Percentiles rank a stretch among this genome's conserved stretches.
Evolutionary conservation across 2,888 invertebrate species (phyloP).

Genomic region (Petrolisthes cinctipes): DNA sequence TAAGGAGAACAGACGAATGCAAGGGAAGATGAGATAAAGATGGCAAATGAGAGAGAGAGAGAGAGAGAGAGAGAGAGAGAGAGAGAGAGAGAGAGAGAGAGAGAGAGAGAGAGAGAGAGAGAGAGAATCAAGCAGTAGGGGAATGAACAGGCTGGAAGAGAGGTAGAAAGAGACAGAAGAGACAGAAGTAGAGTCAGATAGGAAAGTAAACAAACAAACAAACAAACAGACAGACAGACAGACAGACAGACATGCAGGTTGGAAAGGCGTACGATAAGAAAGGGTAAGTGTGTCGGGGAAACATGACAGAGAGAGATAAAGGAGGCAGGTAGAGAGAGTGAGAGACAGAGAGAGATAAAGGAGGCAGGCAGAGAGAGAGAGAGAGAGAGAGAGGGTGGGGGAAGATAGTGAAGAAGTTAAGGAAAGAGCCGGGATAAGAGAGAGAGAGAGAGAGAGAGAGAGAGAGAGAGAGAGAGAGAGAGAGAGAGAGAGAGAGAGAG

Average conservation of each 20-base stretch:
- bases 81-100: slow-evolving; percentile 14
- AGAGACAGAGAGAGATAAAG: not conserved
- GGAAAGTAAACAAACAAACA: not conserved
- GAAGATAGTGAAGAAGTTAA: not conserved
- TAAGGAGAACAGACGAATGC: not conserved
- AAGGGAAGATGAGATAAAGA: not conserved
- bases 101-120: slow-evolving; percentile 1
- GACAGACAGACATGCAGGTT: not conserved
- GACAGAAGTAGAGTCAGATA: not conserved
- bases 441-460: not conserved
- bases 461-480: not conserved
- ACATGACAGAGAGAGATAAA: too few relatives aligned
- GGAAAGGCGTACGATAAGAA: not conserved
- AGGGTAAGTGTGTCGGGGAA: not conserved
- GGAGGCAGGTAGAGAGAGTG: not conserved
- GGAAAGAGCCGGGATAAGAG: too few relatives aligned
- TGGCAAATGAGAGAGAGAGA: not conserved
- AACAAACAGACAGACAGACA: not conserved
- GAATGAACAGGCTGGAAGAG: not conserved
- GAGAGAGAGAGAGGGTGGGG: slow-evolving; percentile 1
- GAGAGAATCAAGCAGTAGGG: not conserved
- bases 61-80: not conserved
- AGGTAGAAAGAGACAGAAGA: not conserved
- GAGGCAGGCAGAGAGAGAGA: not conserved
- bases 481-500: not conserved